Evolutionary conservation across 1,140 invertebrate species (phyloP), one percentile per base, ranked within the genome.

Genomic region (Cherax destructor): DNA sequence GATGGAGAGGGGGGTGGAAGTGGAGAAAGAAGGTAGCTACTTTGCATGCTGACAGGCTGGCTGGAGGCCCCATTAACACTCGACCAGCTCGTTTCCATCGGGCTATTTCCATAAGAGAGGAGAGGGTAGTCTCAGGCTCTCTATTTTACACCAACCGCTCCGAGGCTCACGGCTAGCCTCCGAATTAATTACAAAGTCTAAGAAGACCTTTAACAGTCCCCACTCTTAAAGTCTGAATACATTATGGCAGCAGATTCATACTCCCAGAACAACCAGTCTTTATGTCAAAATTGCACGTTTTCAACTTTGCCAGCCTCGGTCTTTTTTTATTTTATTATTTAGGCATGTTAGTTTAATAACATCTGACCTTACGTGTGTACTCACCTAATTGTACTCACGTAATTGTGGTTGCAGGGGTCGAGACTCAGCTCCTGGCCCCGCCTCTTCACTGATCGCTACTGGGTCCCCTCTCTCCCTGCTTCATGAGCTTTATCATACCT

Each of bases 121-220:
- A 91, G 89, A 91, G 89, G 89, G 89, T 91, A 91, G 89, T 77
- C 74, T 76, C 49, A 10, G 89, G 56, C 83, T 91, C 89, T 91
- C 89, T 91, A 91, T 91, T 91, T 91, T 91, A 91, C 89, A 91
- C 89, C 89, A 91, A 91, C 89, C 89, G 83, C 83, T 74, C 83
- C 77, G 30, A 86, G 89, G 83, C 83, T 86, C 80, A 61, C 56
- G 52, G 89, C 83, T 76, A 85, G 80, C 83, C 74, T 91, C 89
- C 83, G 89, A 91, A 91, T 91, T 91, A 91, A 91, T 91, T 91
- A 91, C 89, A 74, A 91, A 91, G 89, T 91, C 89, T 86, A 91
- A 91, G 89, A 91, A 72, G 83, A 74, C 89, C 83, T 91, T 91
- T 91, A 91, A 91, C 89, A 91, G 61, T 83, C 89, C 72, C 47